Conservation (phyloP, 2,888 invertebrate genomes). For the Rotaria sp. region DNA sequence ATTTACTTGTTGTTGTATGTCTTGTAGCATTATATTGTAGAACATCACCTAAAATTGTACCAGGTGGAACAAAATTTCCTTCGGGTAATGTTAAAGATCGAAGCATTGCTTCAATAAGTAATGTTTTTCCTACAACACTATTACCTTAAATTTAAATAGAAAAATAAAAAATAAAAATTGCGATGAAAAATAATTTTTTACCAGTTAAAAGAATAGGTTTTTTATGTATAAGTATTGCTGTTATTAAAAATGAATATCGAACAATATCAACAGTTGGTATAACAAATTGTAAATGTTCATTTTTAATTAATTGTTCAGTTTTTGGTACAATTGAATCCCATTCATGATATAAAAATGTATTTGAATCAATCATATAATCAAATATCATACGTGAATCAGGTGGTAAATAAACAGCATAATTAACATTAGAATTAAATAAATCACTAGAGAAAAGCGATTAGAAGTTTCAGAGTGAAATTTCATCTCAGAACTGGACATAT, state of each 20-base stretch:
- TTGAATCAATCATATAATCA: conserved; percentile 54
- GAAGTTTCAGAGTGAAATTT: no score
- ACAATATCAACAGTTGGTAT: conserved; percentile 54
- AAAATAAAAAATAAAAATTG: neutral
- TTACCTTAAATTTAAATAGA: conserved; percentile 4
- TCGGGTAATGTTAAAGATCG: conserved; percentile 49
- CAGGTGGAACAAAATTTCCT: conserved; percentile 47
- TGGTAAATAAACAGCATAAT: conserved; percentile 45
- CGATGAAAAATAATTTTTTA: conserved; percentile 40
- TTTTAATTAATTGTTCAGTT: conserved; percentile 44
- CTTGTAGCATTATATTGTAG: conserved; percentile 41
- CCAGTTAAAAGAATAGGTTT: conserved; percentile 53
- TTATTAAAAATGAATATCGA: conserved; percentile 52
- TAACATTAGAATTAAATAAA: conserved; percentile 34
- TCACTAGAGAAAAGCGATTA: neutral
- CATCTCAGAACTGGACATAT: no score
- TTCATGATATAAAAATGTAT: conserved; percentile 51
- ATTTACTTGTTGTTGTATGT: neutral
- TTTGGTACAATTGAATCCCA: conserved; percentile 53
- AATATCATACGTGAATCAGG: conserved; percentile 52
- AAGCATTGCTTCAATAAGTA: conserved; percentile 51
- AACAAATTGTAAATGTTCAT: conserved; percentile 46
- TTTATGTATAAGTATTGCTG: conserved; percentile 50
- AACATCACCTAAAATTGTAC: conserved; percentile 50
- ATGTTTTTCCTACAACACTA: conserved; percentile 53